Evolutionary conservation across 2,888 invertebrate genomes (phyloP), one percentile per base, ranked within the genome.

Genomic region (Drosophila paracracens): DNA sequence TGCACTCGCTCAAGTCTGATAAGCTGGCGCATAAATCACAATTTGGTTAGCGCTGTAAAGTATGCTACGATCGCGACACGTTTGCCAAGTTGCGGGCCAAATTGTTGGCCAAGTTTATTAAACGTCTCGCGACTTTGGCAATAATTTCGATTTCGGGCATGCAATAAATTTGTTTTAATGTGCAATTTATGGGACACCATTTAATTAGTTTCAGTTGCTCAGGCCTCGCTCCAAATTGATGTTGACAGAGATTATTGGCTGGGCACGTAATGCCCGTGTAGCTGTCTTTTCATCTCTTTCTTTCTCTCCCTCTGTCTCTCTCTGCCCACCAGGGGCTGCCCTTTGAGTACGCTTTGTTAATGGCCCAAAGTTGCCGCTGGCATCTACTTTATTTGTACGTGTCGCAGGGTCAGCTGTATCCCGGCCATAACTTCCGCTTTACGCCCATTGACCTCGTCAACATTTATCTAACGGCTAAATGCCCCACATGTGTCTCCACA

Each of bases 121-220:
- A 89, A 83, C 86, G 88, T 79, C 77, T 79, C 82, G 78, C 89
- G 85, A 89, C 86, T 89, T 88, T 83, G 79, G 82, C 89, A 84
- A 89, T 89, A 91, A 89, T 87, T 89, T 91, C 87, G 85, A 84
- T 84, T 89, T 79, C 29, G 77, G 79, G 79, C 82, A 77, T 82
- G 89, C 89, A 85, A 91, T 91, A 91, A 91, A 91, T 91, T 91
- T 87, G 82, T 78, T 91, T 91, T 91, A 91, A 92, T 91, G 90
- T 86, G 86, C 89, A 89, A 91, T 91, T 91, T 92, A 92, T 91
- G 88, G 90, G 88, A 91, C 89, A 89, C 90, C 91, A 91, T 91
- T 91, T 91, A 92, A 91, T 91, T 91, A 91, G 91, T 91, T 90
- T 88, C 89, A 76, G 82, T 85, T 82, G 79, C 80, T 78, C 74